phyloP scores from a whole-genome alignment of 2,888 invertebrate species.

The Dioctria rufipes region DNA sequence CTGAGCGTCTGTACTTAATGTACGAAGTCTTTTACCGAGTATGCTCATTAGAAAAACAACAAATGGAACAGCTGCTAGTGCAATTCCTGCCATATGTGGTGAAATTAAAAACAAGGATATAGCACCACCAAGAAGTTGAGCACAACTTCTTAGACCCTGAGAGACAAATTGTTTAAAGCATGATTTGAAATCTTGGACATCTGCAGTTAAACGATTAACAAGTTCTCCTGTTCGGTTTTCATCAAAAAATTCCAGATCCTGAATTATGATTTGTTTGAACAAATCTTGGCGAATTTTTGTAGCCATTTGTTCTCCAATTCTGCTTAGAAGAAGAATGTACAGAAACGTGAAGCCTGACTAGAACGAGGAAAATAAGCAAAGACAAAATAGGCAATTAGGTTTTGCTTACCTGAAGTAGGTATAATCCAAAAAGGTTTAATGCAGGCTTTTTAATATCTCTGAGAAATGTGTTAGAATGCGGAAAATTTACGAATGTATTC shows the following conservation, averaged over 20 bases:
- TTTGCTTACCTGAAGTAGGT: conserved; percentile 65
- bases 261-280: conserved; percentile 86
- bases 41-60: conserved; percentile 88
- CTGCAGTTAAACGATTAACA: conserved; percentile 90
- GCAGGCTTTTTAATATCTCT: conserved; percentile 68
- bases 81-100: conserved; percentile 88
- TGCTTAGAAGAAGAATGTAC: conserved; percentile 89
- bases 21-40: conserved; percentile 84
- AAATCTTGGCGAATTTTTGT: conserved; percentile 84
- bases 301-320: conserved; percentile 91
- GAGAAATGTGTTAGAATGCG: conserved; percentile 67
- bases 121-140: conserved; percentile 80
- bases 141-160: conserved; percentile 88
- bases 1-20: conserved; percentile 85
- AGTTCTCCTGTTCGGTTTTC: conserved; percentile 92
- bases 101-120: conserved; percentile 84
- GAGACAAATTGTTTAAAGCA: conserved; percentile 95
- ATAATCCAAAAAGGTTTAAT: conserved; percentile 68
- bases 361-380: conserved; percentile 63
- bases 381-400: not conserved
- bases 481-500: conserved; percentile 71
- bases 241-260: conserved; percentile 94
- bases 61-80: conserved; percentile 87
- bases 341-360: conserved; percentile 90
- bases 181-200: conserved; percentile 98